phyloP scores from a whole-genome alignment of 2,113 vertebrate species.

The Pituophis catenifer region DNA sequence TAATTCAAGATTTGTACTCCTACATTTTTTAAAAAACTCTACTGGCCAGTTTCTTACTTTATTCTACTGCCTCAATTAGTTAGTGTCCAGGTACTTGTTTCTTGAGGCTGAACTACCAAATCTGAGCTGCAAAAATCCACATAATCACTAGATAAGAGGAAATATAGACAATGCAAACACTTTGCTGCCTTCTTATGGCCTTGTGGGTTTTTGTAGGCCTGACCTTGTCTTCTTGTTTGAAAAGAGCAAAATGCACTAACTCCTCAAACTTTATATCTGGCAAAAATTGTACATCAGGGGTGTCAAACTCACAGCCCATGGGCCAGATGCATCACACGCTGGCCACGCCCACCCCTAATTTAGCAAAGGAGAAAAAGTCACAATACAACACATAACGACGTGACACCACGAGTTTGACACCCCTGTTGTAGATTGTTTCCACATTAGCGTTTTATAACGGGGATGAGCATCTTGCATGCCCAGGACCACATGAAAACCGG shows the following conservation, averaged over 20 bases:
- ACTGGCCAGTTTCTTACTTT: neutral
- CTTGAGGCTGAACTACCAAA: neutral
- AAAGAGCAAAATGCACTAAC: neutral
- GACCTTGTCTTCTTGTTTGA: neutral
- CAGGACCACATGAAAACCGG: neutral
- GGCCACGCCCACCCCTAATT: too few relatives aligned
- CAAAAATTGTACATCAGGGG: neutral
- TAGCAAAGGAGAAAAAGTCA: too few relatives aligned
- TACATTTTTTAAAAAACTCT: neutral
- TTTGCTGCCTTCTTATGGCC: neutral
- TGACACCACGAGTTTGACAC: too few relatives aligned
- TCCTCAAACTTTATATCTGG: neutral
- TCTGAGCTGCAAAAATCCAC: neutral
- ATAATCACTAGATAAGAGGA: neutral
- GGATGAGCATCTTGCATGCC: neutral
- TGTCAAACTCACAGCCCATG: too few relatives aligned
- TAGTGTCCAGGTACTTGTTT: neutral
- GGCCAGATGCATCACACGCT: too few relatives aligned
- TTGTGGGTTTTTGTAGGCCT: neutral
- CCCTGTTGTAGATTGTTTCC: too few relatives aligned
- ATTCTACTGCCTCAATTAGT: neutral
- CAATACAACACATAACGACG: too few relatives aligned
- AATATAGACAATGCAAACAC: neutral
- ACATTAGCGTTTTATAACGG: neutral
- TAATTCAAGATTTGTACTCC: neutral